phyloP scores from a whole-genome alignment of 2,797 vertebrate genomes.

The Premnoplex brunnescens region DNA sequence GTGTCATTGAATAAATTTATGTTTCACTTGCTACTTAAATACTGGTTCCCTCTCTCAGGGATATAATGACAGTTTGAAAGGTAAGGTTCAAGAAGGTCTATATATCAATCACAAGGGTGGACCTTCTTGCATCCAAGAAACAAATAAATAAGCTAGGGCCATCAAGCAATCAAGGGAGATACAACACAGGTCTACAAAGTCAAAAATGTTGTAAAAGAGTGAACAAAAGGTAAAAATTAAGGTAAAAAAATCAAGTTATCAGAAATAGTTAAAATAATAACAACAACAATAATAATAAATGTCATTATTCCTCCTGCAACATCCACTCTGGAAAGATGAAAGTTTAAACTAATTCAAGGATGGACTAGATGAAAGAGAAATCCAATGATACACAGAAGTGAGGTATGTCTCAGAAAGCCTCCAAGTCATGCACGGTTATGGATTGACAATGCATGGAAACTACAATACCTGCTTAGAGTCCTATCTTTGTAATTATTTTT shows the following conservation, averaged over 20 bases:
- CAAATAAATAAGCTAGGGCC: background rate
- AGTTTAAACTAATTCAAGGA: background rate
- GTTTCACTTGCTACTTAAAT: background rate
- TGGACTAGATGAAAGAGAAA: background rate
- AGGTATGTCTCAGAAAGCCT: background rate
- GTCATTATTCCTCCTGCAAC: background rate
- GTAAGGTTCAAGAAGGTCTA: background rate
- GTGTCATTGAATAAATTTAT: background rate
- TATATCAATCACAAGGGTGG: background rate
- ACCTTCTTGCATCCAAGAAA: background rate
- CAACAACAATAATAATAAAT: background rate
- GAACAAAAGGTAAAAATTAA: background rate
- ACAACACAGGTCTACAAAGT: background rate
- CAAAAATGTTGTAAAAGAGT: background rate
- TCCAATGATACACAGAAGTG: background rate
- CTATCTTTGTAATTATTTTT: background rate
- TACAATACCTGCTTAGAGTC: background rate
- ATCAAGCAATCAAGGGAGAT: background rate
- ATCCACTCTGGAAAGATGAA: background rate
- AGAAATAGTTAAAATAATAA: background rate
- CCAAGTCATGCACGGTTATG: background rate
- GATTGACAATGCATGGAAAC: background rate
- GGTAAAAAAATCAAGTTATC: background rate
- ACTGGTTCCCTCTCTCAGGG: background rate
- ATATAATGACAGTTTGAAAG: background rate